Conservation (phyloP, 2,797 vertebrate genomes). For the Fratercula arctica region DNA sequence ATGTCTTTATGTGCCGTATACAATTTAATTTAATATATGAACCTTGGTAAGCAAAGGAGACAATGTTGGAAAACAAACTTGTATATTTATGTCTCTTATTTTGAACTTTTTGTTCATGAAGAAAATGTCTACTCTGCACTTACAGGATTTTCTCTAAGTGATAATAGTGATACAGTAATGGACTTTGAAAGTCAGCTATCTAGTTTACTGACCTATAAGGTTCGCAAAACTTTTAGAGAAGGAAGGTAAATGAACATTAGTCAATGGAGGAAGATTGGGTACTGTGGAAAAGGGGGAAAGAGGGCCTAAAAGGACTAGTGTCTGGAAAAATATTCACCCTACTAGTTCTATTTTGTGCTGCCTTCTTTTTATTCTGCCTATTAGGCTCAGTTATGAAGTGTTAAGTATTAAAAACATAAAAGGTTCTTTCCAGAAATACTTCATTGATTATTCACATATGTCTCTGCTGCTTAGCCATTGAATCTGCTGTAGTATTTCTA, state of each 20-base stretch:
- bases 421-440: conserved; percentile 79
- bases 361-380: conserved; percentile 76
- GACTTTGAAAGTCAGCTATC: neutral
- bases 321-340: conserved; percentile 75
- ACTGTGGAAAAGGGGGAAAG: neutral
- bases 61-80: neutral
- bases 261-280: neutral
- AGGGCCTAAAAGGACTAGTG: conserved; percentile 3
- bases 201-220: neutral
- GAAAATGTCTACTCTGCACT: neutral
- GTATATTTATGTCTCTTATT: neutral
- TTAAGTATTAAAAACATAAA: conserved; percentile 85
- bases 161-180: neutral
- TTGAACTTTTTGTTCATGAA: neutral
- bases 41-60: neutral
- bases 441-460: conserved; percentile 82
- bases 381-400: conserved; percentile 83
- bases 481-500: conserved; percentile 70
- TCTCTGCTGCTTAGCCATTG: conserved; percentile 64
- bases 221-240: neutral
- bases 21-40: neutral
- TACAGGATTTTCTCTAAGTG: neutral
- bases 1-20: neutral
- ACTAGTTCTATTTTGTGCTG: conserved; percentile 63
- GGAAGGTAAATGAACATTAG: neutral